Evolutionary conservation across 2,888 invertebrate genomes (phyloP).

Genomic region (Drosophila tanythrix): DNA sequence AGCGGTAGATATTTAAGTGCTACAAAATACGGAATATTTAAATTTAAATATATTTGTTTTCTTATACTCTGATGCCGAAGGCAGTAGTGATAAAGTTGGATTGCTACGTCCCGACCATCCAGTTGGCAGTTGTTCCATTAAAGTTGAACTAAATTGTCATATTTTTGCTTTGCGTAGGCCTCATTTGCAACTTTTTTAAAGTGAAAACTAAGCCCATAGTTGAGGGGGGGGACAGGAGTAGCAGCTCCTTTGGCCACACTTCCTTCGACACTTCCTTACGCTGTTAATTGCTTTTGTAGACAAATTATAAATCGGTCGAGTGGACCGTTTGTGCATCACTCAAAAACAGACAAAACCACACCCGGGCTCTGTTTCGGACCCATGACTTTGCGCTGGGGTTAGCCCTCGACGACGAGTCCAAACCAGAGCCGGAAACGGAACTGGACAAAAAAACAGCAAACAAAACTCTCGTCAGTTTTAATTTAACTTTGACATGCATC

Average conservation of each 20-base stretch:
- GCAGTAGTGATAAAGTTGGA: background rate
- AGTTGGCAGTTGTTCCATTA: background rate
- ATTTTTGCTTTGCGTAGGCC: background rate
- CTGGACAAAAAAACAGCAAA: conserved; percentile 15
- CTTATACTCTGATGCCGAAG: background rate
- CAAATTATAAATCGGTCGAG: conserved; percentile 72
- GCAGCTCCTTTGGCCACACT: background rate
- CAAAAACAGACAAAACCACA: conserved; percentile 78
- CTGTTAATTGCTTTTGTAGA: conserved; percentile 77
- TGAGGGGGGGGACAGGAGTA: conserved; percentile 2
- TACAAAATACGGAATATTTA: background rate
- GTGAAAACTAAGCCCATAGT: conserved; percentile 1
- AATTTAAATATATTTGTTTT: background rate
- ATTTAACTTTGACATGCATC: conserved; percentile 81
- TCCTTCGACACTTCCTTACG: conserved; percentile 41
- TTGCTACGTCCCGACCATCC: background rate
- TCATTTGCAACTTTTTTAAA: background rate
- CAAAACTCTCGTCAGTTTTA: conserved; percentile 70
- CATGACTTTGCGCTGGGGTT: conserved; percentile 56
- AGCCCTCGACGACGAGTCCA: conserved; percentile 24
- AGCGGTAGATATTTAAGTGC: background rate
- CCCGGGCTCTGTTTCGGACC: conserved; percentile 38
- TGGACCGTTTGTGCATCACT: conserved; percentile 62
- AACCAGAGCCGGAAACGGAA: conserved; percentile 14
- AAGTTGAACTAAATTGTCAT: background rate